These are phyloP conservation scores for Takifugu rubripes DNA, from an alignment of 2,797 vertebrate genomes.

Conservation along the genomic window DNA sequence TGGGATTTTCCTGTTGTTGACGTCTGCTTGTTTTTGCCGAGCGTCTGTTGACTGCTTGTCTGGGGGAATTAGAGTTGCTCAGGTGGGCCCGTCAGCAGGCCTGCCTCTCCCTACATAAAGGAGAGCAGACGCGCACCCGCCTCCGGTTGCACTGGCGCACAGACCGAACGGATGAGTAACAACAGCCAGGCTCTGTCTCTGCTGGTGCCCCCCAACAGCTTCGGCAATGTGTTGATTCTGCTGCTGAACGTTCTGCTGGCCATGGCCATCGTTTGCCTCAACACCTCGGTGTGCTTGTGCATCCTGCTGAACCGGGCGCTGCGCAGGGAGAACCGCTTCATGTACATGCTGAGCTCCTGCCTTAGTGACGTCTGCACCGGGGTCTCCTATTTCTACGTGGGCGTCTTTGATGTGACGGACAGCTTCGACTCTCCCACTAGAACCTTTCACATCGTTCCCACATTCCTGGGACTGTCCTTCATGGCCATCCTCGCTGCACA, in stretches of 20 bases:
- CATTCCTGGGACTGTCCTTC: conserved; percentile 78
- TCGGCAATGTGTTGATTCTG: conserved; percentile 70
- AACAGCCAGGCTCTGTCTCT: conserved; percentile 38
- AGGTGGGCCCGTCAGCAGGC: not conserved
- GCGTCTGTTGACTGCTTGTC: conserved; percentile 17
- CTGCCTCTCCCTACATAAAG: conserved; percentile 23
- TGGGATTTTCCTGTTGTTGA: not conserved
- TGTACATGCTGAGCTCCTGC: conserved; percentile 83
- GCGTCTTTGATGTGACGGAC: conserved; percentile 72
- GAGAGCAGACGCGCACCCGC: not conserved
- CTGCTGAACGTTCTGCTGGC: conserved; percentile 67
- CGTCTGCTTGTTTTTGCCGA: conserved; percentile 2
- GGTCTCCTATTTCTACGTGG: conserved; percentile 75
- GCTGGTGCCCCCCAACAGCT: conserved; percentile 64
- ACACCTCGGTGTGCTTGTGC: conserved; percentile 70
- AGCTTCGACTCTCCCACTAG: conserved; percentile 56
- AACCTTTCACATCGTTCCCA: conserved; percentile 69
- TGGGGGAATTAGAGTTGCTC: conserved; percentile 18
- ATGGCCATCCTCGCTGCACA: conserved; percentile 79
- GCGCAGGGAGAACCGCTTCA: conserved; percentile 74
- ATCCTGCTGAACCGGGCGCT: conserved; percentile 66
- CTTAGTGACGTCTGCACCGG: conserved; percentile 77
- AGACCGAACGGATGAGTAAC: conserved; percentile 54
- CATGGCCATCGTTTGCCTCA: conserved; percentile 66
- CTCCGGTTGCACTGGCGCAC: not conserved